Percentiles rank a stretch among this genome's conserved stretches.
Evolutionary conservation across 2,888 invertebrate species (phyloP).

Genomic region (Tineola bisselliella): DNA sequence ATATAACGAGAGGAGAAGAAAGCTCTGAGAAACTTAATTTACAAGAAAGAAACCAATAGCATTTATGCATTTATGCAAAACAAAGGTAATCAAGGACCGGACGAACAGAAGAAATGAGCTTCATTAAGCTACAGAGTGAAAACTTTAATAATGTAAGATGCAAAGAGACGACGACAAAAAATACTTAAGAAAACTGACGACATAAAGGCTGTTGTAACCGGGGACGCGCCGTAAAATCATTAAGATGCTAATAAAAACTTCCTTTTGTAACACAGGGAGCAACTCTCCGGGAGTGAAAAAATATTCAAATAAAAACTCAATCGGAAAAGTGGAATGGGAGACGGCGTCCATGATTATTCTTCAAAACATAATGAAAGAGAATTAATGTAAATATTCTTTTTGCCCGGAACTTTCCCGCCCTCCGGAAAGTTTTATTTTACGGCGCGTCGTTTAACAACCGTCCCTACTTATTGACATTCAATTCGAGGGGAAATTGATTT

Average conservation of each 20-base stretch:
- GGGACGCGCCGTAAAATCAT: conserved; percentile 69
- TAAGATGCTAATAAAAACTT: conserved; percentile 71
- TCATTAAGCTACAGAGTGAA: conserved; percentile 67
- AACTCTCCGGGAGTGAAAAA: conserved; percentile 55
- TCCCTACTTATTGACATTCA: conserved; percentile 69
- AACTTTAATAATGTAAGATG: conserved; percentile 70
- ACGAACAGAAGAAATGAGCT: conserved; percentile 68
- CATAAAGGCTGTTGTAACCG: conserved; percentile 69
- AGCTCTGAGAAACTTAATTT: conserved; percentile 43
- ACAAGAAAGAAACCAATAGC: conserved; percentile 59
- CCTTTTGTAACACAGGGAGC: conserved; percentile 64
- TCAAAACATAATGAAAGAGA: conserved; percentile 70
- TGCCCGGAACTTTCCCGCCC: conserved; percentile 58
- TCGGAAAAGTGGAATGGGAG: conserved; percentile 58
- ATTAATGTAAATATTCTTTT: conserved; percentile 71
- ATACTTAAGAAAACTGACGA: conserved; percentile 69
- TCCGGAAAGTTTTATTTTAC: conserved; percentile 68
- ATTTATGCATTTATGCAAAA: conserved; percentile 68
- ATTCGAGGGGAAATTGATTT: conserved; percentile 68
- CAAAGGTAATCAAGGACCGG: conserved; percentile 66
- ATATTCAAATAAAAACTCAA: conserved; percentile 70
- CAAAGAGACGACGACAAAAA: conserved; percentile 66
- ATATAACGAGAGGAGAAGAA: conserved; percentile 42
- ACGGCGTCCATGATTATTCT: conserved; percentile 67
- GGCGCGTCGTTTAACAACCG: conserved; percentile 64